Percentiles rank a stretch among this genome's conserved stretches.
Evolutionary conservation across 2,113 vertebrate genomes (phyloP).

Genomic region (Pseudorectes ferrugineus): DNA sequence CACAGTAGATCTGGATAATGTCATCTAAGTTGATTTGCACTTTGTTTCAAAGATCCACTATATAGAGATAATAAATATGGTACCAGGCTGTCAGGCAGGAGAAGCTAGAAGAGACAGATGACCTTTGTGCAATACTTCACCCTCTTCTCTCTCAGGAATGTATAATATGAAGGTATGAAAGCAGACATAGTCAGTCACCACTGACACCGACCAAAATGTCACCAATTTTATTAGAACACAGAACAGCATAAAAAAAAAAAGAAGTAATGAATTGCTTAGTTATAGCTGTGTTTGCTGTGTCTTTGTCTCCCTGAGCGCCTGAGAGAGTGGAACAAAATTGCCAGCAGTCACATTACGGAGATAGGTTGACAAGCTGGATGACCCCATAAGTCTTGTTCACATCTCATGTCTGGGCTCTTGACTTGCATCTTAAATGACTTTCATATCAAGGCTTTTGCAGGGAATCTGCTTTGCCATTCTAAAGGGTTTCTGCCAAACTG

Average conservation of each 20-base stretch:
- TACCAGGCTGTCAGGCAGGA: neutral
- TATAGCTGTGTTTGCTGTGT: neutral
- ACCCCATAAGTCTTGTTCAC: neutral
- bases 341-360: neutral
- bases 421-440: constrained; percentile 1
- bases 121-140: neutral
- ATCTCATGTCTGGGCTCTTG: neutral
- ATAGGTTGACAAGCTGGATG: neutral
- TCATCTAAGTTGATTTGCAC: constrained; percentile 12
- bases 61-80: neutral
- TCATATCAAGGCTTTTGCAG: neutral
- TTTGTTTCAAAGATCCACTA: neutral
- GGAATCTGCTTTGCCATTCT: neutral
- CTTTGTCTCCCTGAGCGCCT: neutral
- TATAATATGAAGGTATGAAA: neutral
- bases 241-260: neutral
- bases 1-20: neutral
- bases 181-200: neutral
- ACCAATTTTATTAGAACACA: neutral
- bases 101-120: constrained; percentile 1
- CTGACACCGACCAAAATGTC: neutral
- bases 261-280: neutral
- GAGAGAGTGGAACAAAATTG: neutral
- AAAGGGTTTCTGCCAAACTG: neutral
- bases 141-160: neutral